phyloP scores from a whole-genome alignment of 1,140 invertebrate genomes.

The Drosophila biarmipes region DNA sequence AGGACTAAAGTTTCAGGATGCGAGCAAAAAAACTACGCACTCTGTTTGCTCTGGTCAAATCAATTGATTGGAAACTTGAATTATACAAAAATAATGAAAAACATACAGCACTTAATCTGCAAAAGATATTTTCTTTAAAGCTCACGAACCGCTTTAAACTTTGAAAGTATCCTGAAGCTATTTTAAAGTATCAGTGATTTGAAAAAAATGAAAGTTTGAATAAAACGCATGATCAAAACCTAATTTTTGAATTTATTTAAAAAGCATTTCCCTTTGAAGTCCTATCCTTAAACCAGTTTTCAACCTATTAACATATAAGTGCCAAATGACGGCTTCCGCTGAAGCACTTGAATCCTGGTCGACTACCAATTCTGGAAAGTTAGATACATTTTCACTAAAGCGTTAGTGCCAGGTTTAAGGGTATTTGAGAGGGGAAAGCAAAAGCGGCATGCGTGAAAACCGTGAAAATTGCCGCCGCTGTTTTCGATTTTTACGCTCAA shows the following conservation, averaged over 20 bases:
- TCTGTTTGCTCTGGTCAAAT: conserved; percentile 26
- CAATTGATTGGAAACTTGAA: neutral
- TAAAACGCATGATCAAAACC: no score
- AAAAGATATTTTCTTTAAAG: neutral
- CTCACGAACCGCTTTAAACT: no score
- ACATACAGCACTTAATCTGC: neutral
- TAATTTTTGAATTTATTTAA: no score
- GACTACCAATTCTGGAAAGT: neutral
- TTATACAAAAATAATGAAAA: neutral
- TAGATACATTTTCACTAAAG: neutral
- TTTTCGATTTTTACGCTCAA: conserved; percentile 78
- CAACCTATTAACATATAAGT: no score
- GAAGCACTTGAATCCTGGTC: neutral
- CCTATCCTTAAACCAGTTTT: neutral
- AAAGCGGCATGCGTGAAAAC: conserved; percentile 70
- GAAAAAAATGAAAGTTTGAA: no score
- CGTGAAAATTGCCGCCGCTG: conserved; percentile 71
- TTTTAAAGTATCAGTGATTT: no score
- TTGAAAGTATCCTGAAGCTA: no score
- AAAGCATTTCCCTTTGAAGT: no score
- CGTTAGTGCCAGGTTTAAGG: conserved; percentile 19
- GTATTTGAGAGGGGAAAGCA: conserved; percentile 50
- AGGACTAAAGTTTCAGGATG: conserved; percentile 4
- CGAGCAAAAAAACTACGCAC: conserved; percentile 16
- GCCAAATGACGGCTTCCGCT: neutral